Evolutionary conservation across 2,888 invertebrate genomes (phyloP).

Genomic region (Galerucella pusilla): DNA sequence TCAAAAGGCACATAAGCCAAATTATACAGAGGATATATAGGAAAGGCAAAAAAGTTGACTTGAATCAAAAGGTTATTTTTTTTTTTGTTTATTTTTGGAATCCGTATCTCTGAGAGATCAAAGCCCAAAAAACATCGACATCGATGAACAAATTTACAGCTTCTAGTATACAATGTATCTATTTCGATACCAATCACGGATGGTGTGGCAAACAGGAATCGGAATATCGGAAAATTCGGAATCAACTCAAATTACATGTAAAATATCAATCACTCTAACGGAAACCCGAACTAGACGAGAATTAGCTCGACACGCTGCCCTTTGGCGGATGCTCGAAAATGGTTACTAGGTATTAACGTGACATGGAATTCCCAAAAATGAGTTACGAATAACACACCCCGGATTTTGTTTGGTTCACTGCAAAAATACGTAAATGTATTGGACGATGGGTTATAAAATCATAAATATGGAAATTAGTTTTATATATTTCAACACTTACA

Average conservation of each 20-base stretch:
- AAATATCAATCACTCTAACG: conserved; percentile 22
- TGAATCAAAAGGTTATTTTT: not conserved
- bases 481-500: too few species aligned
- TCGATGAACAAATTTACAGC: conserved; percentile 13
- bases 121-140: not conserved
- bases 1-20: too few species aligned
- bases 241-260: conserved; percentile 22
- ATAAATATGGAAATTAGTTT: not conserved
- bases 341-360: not conserved
- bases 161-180: conserved; percentile 13
- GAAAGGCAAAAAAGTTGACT: not conserved
- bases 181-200: conserved; percentile 7
- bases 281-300: conserved; percentile 2
- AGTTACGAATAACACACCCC: not conserved
- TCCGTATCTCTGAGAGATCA: not conserved
- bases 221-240: conserved; percentile 8
- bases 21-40: not conserved
- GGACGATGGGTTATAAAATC: not conserved
- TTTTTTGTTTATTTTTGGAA: not conserved
- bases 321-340: not conserved
- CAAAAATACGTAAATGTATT: not conserved
- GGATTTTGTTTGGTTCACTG: not conserved
- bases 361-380: not conserved
- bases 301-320: conserved; percentile 3
- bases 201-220: not conserved